Percentiles rank a stretch among this genome's conserved stretches.
Evolutionary conservation across 2,113 vertebrate species (phyloP).

Genomic region (Melozone crissalis): DNA sequence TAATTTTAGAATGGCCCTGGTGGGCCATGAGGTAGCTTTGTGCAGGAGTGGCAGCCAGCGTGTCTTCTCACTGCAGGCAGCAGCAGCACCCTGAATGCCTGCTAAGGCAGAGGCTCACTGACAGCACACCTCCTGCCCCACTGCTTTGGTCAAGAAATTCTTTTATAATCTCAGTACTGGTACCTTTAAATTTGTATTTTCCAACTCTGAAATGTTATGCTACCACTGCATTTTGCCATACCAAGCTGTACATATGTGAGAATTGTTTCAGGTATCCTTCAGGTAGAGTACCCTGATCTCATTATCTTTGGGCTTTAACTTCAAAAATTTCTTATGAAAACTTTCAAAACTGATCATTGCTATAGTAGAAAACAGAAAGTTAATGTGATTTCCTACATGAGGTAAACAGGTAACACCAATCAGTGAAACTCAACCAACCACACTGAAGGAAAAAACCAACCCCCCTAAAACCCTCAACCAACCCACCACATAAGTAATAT

Average conservation of each 20-base stretch:
- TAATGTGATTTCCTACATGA: not conserved
- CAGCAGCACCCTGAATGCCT: not conserved
- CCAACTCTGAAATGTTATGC: not conserved
- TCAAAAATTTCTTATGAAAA: not conserved
- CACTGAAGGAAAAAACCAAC: not conserved
- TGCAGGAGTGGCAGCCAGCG: not conserved
- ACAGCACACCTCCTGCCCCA: not conserved
- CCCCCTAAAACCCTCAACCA: not conserved
- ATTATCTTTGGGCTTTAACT: not conserved
- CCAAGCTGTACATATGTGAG: fast-evolving
- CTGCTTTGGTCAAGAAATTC: not conserved
- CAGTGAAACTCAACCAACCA: not conserved
- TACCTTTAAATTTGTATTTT: not conserved
- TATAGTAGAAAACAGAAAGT: not conserved
- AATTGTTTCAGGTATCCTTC: not conserved
- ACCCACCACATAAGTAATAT: not conserved
- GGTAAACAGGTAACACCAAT: not conserved
- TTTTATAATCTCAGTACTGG: not conserved
- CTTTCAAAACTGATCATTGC: not conserved
- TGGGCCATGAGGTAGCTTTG: not conserved
- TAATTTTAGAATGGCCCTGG: not conserved
- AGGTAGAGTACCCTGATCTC: not conserved
- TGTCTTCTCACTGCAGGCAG: not conserved
- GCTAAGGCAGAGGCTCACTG: not conserved
- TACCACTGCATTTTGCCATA: not conserved